A percentile compares a stretch with the other conserved stretches of the same genome.
Conservation (phyloP, 2,888 invertebrate species). For the Scelioninae gen. 2 region DNA sequence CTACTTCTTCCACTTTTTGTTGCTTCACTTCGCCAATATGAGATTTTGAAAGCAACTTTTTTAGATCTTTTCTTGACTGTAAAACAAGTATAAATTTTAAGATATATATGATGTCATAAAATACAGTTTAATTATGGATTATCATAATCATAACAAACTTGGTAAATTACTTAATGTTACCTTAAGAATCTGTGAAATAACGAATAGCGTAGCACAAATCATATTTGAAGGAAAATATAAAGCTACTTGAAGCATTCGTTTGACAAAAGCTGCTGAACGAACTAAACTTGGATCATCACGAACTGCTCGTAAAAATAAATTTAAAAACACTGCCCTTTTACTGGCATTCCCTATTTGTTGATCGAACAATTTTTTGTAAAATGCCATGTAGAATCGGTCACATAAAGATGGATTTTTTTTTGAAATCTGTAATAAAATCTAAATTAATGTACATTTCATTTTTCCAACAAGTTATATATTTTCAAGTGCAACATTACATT, state of each 20-base stretch:
- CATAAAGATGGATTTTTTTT: conserved; percentile 67
- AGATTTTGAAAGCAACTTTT: conserved; percentile 14
- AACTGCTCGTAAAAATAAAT: conserved; percentile 90
- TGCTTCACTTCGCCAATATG: conserved; percentile 27
- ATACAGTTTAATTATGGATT: neutral
- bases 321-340: conserved; percentile 87
- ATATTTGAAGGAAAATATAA: conserved; percentile 85
- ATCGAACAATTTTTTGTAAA: conserved; percentile 91
- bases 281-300: conserved; percentile 80
- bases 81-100: conserved; percentile 11
- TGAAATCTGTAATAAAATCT: conserved; percentile 60
- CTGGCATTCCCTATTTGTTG: conserved; percentile 83
- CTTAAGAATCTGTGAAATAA: conserved; percentile 81
- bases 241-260: conserved; percentile 86
- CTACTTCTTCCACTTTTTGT: conserved; percentile 35
- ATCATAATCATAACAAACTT: neutral
- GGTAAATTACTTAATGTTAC: no score
- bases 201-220: conserved; percentile 87
- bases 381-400: conserved; percentile 87
- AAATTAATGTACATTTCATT: no score
- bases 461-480: no score
- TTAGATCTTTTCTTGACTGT: conserved; percentile 44
- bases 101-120: neutral
- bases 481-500: no score
- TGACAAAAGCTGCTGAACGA: conserved; percentile 89